These are phyloP conservation scores for Nothobranchius kuhntae DNA, from an alignment of 2,113 vertebrate genomes.

Conservation along the genomic window DNA sequence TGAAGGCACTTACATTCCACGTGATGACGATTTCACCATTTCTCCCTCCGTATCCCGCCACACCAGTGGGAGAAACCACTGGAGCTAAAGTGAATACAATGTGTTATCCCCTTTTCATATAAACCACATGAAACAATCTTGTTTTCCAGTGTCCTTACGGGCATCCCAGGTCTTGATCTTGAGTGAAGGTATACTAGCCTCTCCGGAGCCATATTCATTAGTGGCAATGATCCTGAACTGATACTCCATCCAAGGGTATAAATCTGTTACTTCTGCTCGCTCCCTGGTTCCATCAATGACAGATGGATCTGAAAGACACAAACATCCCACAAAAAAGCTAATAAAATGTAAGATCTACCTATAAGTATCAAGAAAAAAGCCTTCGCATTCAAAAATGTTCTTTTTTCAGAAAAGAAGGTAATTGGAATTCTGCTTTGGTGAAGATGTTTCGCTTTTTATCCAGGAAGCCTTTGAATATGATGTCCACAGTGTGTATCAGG, in stretches of 20 bases:
- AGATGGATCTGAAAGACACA: slow-evolving; percentile 80
- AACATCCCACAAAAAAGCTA: neutral
- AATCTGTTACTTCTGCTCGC: slow-evolving; percentile 85
- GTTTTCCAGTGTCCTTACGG: slow-evolving; percentile 66
- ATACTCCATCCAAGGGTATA: slow-evolving; percentile 97
- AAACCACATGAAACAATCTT: neutral
- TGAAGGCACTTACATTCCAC: slow-evolving; percentile 82
- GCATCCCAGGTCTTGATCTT: slow-evolving; percentile 93
- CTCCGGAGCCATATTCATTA: slow-evolving; percentile 90
- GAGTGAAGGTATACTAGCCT: slow-evolving; percentile 90
- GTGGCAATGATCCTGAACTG: slow-evolving; percentile 92
- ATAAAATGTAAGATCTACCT: too few species aligned
- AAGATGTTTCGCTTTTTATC: too few species aligned
- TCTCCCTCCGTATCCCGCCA: slow-evolving; percentile 89
- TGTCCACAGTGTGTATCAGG: too few species aligned
- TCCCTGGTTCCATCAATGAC: slow-evolving; percentile 88
- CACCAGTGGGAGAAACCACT: slow-evolving; percentile 88
- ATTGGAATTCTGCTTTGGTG: too few species aligned
- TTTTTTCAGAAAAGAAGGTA: too few species aligned
- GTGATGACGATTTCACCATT: slow-evolving; percentile 93
- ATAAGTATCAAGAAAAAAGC: too few species aligned
- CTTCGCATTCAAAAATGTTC: too few species aligned
- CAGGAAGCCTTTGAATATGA: too few species aligned
- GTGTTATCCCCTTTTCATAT: neutral
- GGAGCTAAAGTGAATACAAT: slow-evolving; percentile 79